These are phyloP conservation scores for Echinops telfairi DNA, from an alignment of 2,113 vertebrate species.

Conservation along the genomic window DNA sequence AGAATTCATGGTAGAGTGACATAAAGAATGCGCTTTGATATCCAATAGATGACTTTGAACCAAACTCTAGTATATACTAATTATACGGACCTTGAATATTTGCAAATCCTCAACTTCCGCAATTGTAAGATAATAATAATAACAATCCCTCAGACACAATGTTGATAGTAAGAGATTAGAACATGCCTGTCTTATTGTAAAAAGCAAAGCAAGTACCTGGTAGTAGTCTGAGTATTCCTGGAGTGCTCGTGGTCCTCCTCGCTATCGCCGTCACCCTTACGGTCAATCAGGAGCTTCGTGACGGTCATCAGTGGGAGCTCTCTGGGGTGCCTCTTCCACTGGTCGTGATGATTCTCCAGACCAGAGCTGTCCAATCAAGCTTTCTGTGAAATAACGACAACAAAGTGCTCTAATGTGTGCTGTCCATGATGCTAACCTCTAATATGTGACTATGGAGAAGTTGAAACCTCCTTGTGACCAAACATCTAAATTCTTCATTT, in stretches of 20 bases:
- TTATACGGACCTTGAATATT: not conserved
- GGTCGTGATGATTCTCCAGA: not conserved
- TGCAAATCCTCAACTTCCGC: not conserved
- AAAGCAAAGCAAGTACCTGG: not conserved
- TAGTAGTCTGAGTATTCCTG: not conserved
- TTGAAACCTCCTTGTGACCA: not conserved
- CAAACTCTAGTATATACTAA: not conserved
- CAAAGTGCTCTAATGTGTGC: not conserved
- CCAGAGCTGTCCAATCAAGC: not conserved
- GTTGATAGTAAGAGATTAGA: not conserved
- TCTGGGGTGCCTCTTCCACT: not conserved
- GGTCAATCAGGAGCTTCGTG: not conserved
- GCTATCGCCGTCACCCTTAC: not conserved
- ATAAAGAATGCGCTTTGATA: not conserved
- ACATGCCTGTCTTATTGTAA: not conserved
- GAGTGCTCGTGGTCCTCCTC: not conserved
- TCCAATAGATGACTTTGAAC: not conserved
- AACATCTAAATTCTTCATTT: not conserved
- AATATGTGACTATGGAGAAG: not conserved
- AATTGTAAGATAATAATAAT: not conserved
- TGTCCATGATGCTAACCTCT: not conserved
- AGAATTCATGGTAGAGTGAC: too few species aligned
- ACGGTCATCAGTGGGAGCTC: not conserved
- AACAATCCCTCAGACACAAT: not conserved
- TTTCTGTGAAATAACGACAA: not conserved